Conservation (phyloP, 2,888 invertebrate species). For the Acholoe squamosa region DNA sequence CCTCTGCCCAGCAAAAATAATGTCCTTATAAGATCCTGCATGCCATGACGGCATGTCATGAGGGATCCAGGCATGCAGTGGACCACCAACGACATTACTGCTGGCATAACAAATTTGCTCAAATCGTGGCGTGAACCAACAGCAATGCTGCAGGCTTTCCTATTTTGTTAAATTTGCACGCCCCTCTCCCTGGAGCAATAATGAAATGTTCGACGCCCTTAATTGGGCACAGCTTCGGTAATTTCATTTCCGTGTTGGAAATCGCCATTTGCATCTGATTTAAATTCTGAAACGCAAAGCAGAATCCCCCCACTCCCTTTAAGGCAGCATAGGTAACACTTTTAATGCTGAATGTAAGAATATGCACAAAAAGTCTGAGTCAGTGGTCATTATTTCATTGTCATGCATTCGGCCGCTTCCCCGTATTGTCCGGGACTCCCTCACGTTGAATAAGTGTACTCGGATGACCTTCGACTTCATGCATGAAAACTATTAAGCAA, state of each 20-base stretch:
- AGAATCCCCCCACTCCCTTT: background rate
- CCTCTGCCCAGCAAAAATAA: constrained; percentile 10
- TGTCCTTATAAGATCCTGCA: background rate
- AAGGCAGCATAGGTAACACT: background rate
- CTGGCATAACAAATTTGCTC: background rate
- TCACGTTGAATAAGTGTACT: background rate
- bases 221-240: constrained; percentile 31
- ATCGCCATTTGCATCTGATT: constrained; percentile 30
- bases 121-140: background rate
- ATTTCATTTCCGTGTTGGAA: background rate
- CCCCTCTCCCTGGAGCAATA: background rate
- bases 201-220: constrained; percentile 32
- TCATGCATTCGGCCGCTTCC: background rate
- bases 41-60: background rate
- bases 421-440: no score
- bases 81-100: no score
- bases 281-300: background rate
- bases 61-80: background rate
- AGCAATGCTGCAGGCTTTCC: background rate
- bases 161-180: background rate
- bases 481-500: background rate
- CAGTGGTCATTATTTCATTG: background rate
- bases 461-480: background rate
- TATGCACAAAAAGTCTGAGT: background rate
- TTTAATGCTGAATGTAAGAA: background rate